Percentiles rank a stretch among this genome's conserved stretches.
phyloP scores from a whole-genome alignment of 2,888 invertebrate species.

The Dicyrtoma fusca region DNA sequence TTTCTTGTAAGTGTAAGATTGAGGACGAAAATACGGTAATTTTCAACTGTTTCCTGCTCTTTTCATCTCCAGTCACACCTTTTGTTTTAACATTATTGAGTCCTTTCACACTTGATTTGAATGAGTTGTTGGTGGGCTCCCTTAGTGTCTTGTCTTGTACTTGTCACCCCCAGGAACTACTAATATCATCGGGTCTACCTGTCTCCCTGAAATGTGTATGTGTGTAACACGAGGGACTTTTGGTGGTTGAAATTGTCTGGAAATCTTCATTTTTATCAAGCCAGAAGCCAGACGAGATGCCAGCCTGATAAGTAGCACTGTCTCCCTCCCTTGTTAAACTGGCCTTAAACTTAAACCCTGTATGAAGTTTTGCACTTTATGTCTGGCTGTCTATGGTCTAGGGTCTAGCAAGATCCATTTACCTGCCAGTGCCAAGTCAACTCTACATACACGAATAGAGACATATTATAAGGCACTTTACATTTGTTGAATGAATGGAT shows the following conservation, averaged over 20 bases:
- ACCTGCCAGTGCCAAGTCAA: too few relatives aligned
- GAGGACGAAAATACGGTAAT: conserved; percentile 28
- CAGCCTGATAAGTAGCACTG: conserved; percentile 10
- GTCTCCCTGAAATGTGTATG: too few relatives aligned
- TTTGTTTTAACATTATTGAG: conserved; percentile 32
- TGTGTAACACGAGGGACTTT: too few relatives aligned
- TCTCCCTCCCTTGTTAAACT: conserved; percentile 7
- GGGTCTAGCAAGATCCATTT: too few relatives aligned
- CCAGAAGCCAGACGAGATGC: conserved; percentile 23
- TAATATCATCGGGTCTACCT: too few relatives aligned
- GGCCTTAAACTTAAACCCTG: conserved; percentile 28
- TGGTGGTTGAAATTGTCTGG: neutral
- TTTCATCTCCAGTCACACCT: conserved; percentile 21
- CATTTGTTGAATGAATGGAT: neutral
- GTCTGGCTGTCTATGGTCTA: too few relatives aligned
- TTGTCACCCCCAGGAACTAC: too few relatives aligned
- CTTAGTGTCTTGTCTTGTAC: too few relatives aligned
- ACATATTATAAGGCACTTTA: neutral
- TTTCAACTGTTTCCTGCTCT: conserved; percentile 29
- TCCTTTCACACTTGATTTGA: too few relatives aligned
- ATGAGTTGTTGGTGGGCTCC: neutral
- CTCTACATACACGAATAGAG: neutral
- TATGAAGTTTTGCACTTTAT: neutral
- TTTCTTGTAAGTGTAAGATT: conserved; percentile 15
- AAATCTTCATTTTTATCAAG: conserved; percentile 24